Evolutionary conservation across 2,888 invertebrate species (phyloP), one percentile per base, ranked within the genome.

Genomic region (Drosophila pseudotakahashii): DNA sequence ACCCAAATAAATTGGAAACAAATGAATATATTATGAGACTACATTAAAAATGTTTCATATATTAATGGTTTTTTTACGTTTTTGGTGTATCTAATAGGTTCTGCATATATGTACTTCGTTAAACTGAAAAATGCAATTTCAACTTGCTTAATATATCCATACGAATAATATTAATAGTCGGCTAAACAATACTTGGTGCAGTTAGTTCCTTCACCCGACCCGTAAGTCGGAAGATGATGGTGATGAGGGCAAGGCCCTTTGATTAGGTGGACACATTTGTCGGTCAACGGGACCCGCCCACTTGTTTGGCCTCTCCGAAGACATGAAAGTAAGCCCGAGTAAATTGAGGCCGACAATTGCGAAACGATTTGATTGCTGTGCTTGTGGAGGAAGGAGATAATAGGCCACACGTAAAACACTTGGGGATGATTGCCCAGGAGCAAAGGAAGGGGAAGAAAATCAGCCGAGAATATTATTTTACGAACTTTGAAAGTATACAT

Each of bases 291-390:
- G 10, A 23, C 9, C 42, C 73, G 61, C 67, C 67, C 67, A 60
- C 73, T 74, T 70, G 54, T 74, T 66, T 54, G 69, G 51, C 51
- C 45, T 37, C 36, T 13, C 3, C 63, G 7, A 7, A 16, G 58
- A 44, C 78, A 78, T 84, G 69, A 87, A 76, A 57, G 51, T 53
- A 79, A 88, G 86, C 97, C 97, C 97, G 96, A 92, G 98, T 98
- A 98, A 99, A 99, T 84, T 99, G 98, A 71, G 98, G 98, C 89
- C 98, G 94, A 98, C 98, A 80, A 98, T 98, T 64, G 98, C 98
- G 64, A 98, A 98, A 92, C 98, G 95, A 93, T 98, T 95, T 94
- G 82, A 69, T 86, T 73, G 69, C 51, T 34, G 14, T 16, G 26
- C 26, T 63, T 14, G 23, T 19, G 34, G 32, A 30, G 36, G 44